Conservation (phyloP, 2,888 invertebrate species). For the Cryptocephalus moraei region DNA sequence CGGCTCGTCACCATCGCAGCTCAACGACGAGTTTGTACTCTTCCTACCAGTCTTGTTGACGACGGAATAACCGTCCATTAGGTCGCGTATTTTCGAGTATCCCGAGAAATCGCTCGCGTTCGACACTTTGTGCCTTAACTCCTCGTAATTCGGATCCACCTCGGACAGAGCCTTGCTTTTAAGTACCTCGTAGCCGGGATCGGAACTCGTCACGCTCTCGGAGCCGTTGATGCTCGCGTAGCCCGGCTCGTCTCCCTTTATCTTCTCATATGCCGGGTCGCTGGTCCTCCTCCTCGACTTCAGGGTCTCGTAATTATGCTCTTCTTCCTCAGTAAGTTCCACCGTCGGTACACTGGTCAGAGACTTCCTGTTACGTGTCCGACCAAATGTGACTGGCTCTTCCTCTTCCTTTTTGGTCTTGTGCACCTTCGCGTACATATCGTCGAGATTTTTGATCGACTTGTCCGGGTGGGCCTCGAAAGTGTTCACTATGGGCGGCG, state of each 20-base stretch:
- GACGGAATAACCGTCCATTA: constrained; percentile 42
- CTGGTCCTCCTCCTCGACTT: constrained; percentile 26
- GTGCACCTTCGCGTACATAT: constrained; percentile 82
- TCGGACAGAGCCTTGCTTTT: constrained; percentile 37
- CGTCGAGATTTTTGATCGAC: constrained; percentile 58
- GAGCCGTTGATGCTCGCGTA: constrained; percentile 43
- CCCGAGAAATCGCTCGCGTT: constrained; percentile 30
- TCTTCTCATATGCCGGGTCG: constrained; percentile 32
- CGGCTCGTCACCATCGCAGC: constrained; percentile 30
- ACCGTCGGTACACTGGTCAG: not conserved
- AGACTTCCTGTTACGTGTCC: too few relatives aligned
- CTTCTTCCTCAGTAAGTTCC: constrained; percentile 13
- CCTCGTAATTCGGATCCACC: constrained; percentile 73
- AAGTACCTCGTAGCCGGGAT: constrained; percentile 67
- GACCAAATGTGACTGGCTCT: not conserved
- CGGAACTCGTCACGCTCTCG: constrained; percentile 47
- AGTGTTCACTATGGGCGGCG: constrained; percentile 51
- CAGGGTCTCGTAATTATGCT: constrained; percentile 54
- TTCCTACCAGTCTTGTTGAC: constrained; percentile 39
- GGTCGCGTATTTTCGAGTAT: constrained; percentile 27
- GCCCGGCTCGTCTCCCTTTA: constrained; percentile 27
- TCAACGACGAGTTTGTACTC: constrained; percentile 3
- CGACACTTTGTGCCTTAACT: constrained; percentile 47
- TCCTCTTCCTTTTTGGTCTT: constrained; percentile 45
- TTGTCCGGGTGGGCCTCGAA: constrained; percentile 37